Conservation (phyloP, 2,797 vertebrate genomes). For the Parauchenoglanis ngamensis region DNA sequence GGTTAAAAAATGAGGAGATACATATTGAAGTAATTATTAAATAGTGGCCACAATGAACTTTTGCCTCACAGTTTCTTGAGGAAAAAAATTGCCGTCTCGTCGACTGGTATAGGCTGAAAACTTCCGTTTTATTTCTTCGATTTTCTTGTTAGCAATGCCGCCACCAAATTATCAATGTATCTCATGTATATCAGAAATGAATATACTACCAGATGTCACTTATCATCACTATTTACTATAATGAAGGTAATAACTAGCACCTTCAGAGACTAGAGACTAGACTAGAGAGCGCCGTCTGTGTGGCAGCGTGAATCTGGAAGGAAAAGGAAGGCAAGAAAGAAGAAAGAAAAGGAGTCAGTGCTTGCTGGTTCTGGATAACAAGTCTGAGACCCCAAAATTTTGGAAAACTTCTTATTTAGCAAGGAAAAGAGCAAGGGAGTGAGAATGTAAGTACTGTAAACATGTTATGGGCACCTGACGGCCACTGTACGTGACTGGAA, state of each 20-base stretch:
- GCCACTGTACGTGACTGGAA: too few species aligned
- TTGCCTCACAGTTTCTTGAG: background rate
- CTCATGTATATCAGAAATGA: background rate
- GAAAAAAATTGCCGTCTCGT: background rate
- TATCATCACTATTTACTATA: background rate
- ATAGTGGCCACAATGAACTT: background rate
- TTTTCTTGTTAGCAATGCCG: background rate
- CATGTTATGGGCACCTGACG: too few species aligned
- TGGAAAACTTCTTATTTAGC: too few species aligned
- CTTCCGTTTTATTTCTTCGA: background rate
- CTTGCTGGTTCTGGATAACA: too few species aligned
- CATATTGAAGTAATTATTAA: background rate
- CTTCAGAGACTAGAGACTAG: background rate
- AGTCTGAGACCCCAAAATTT: too few species aligned
- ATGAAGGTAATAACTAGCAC: background rate
- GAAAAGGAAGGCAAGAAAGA: background rate
- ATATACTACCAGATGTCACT: background rate
- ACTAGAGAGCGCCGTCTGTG: too few species aligned
- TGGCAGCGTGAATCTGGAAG: too few species aligned
- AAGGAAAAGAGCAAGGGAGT: too few species aligned
- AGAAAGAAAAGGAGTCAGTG: background rate
- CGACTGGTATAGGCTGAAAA: background rate
- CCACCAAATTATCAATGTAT: background rate
- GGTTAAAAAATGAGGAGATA: background rate
- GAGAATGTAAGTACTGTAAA: too few species aligned